Evolutionary conservation across 2,888 invertebrate species (phyloP).

Genomic region (Eurois occulta): DNA sequence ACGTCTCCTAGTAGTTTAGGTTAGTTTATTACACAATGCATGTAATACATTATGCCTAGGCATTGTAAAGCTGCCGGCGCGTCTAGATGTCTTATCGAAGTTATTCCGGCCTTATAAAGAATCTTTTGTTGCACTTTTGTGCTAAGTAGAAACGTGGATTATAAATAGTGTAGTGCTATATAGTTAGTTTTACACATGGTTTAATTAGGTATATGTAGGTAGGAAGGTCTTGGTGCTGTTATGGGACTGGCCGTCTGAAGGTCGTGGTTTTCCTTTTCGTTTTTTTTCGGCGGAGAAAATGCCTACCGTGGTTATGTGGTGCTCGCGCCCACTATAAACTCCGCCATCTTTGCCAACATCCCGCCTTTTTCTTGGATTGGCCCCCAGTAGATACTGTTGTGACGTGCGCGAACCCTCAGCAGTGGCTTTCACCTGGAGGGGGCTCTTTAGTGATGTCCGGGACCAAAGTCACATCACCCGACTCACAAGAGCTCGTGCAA

Average conservation of each 20-base stretch:
- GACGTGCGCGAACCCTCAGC: neutral
- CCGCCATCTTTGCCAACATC: neutral
- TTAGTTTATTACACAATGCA: slow-evolving; percentile 57
- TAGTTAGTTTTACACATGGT: neutral
- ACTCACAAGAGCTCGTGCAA: neutral
- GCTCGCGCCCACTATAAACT: neutral
- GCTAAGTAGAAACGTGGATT: neutral
- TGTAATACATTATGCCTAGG: slow-evolving; percentile 46
- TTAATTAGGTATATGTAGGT: neutral
- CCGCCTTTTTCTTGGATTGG: neutral
- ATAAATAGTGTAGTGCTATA: neutral
- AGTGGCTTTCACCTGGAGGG: neutral
- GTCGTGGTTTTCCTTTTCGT: neutral
- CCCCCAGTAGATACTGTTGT: neutral
- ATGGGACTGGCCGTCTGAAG: neutral
- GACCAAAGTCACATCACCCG: neutral
- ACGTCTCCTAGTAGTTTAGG: slow-evolving; percentile 46
- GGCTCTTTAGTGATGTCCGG: neutral
- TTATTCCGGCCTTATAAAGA: slow-evolving; percentile 23
- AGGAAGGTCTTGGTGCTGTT: neutral
- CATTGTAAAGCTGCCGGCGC: slow-evolving; percentile 19
- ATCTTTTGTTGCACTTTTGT: slow-evolving; percentile 3
- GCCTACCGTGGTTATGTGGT: neutral
- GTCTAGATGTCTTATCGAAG: slow-evolving; percentile 29
- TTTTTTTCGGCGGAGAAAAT: neutral